Base-by-base conservation (phyloP, 2,797 vertebrate genomes). In the Eutrigla gurnardus region DNA sequence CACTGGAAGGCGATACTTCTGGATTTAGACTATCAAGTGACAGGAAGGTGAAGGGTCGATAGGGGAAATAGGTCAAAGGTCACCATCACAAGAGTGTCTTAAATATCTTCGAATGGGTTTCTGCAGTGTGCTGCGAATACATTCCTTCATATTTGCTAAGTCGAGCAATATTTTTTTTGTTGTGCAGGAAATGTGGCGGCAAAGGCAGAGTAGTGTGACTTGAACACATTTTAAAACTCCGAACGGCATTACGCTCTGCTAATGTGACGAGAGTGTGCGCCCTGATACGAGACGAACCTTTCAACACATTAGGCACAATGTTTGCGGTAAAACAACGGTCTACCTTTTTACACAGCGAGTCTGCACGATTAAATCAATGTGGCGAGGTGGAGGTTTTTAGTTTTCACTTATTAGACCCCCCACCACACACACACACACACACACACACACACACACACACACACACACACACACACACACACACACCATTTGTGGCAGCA, bases 61-160 rank as follows among this genome's bases (percentile, higher is more conserved):
- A 58, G 33, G 32, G 12, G 37, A 77, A 70, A 59, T 14, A 52
- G 76, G 43, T 80, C 33, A 81, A 75, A 85, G 53, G 61, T 60
- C 49, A 63, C 13, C 55, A 6, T 69, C 36, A 73, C 40, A n/a
- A 60, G 39, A 49, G 36, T 25, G 6, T 50, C 18, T 39, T 46
- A 69, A 39, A 17, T 15, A 53, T 14, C 18, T 42, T 1, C 60
- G 33, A 57, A 39, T 17, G 43, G 47, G 5, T 11, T 55, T 66
- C 32, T 50, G 7, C 11, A 50, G 35, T 33, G 18, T 17, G 3
- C 11, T 52, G 40, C 50, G 35, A 54, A 25, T 36, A 68, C 42
- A 13, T 62, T 37, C 54, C 66, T 13, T 42, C 10, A 35, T 50
- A n/a, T 49, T 11, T 59, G 1, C 6, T 0, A 6, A 14, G 64